Base-by-base conservation (phyloP, 2,113 vertebrate species). In the Craseonycteris thonglongyai region DNA sequence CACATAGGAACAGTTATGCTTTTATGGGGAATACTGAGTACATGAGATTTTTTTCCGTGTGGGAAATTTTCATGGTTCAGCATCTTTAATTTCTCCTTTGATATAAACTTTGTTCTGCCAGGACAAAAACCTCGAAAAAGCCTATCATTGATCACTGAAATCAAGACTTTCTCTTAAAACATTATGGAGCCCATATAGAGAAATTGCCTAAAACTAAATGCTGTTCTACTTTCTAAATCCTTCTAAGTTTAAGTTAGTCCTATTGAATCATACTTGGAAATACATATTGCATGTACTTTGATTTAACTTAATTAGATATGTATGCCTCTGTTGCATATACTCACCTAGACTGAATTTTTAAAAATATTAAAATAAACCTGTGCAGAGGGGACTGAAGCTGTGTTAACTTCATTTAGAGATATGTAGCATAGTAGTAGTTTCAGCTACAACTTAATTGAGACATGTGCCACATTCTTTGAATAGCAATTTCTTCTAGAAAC, bases 81-180 rank as follows among this genome's bases (percentile, higher is more conserved):
- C 40, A 88, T 92, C 12, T 45, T 88, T 94, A 30, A 93, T 93
- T 61, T 95, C 51, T 87, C 49, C 22, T 84, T 69, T 19, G 58
- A 6, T 33, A 45, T 8, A 88, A 92, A 89, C 21, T 87, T 87
- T 72, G 18, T 12, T 91, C 11, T 86, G 40, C 49, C 35, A 81
- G 42, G 26, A 69, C 30, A 45, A 54, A 92, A 91, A 93, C 56
- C 26, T 47, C 19, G 26, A 88, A 42, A 30, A 94, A 79, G 75
- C 33, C 68, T 84, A 51, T 42, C 6, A 12, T 61, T 91, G 74
- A 92, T 78, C 93, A 74, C 69, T 95, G 33, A 82, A 86, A 92
- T 72, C 30, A 96, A 93, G 58, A 66, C 15, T 9, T 59, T 35
- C 19, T 80, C 14, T 69, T 19, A 54, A 28, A 80, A 72, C 86